Conservation (phyloP, 2,888 invertebrate genomes). For the Chaetogeoica ovagalla region DNA sequence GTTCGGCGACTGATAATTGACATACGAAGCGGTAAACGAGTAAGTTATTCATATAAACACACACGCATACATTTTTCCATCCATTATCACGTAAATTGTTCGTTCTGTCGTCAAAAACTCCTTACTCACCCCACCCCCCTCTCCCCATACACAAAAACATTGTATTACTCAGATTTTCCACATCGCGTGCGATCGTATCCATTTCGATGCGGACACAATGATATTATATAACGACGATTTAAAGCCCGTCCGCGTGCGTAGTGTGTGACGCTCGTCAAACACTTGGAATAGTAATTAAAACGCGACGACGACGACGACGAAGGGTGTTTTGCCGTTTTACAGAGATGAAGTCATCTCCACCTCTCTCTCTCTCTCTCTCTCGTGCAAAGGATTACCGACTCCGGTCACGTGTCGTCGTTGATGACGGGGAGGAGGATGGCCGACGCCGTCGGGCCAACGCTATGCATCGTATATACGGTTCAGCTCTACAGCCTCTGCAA, state of each 20-base stretch:
- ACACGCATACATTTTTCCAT: too few relatives aligned
- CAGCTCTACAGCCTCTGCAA: not conserved
- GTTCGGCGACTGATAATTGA: too few relatives aligned
- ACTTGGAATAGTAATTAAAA: conserved; percentile 50
- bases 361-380: too few relatives aligned
- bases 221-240: not conserved
- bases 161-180: too few relatives aligned
- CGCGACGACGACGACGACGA: conserved; percentile 6
- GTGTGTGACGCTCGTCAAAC: conserved; percentile 34
- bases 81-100: too few relatives aligned
- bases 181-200: not conserved
- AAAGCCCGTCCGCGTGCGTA: conserved; percentile 2
- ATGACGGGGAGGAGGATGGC: not conserved
- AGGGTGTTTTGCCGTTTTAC: too few relatives aligned
- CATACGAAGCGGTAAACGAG: too few relatives aligned
- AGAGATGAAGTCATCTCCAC: conserved; percentile 35
- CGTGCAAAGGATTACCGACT: conserved; percentile 41
- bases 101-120: too few relatives aligned
- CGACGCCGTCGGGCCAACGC: conserved; percentile 9
- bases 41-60: too few relatives aligned
- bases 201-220: too few relatives aligned
- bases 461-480: not conserved
- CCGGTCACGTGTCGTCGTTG: conserved; percentile 39
- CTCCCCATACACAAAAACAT: too few relatives aligned
- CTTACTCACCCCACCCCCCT: too few relatives aligned